Evolutionary conservation across 2,888 invertebrate species (phyloP), one percentile per base, ranked within the genome.

Genomic region (Onchidella celtica): DNA sequence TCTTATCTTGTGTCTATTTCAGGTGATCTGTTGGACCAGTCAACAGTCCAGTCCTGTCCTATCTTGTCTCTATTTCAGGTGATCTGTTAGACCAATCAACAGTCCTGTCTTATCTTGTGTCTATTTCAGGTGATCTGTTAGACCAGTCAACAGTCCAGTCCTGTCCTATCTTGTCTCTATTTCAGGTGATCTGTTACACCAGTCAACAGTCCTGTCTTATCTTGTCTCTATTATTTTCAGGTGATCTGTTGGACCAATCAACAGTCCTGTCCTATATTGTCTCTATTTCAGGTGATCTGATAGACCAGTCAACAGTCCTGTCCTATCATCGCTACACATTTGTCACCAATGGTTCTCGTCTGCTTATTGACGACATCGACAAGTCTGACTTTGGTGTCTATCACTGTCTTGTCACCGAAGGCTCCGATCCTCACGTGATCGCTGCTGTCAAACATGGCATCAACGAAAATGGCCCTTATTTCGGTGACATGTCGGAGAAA

Each of bases 401-500:
- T 38, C 32, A 40, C 38, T 78, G 78, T 61, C 61, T 78, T 21
- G 78, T 78, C 21, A 24, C n/a, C 32, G 9, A 27, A 24, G n/a
- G 14, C 14, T 36, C 36, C 2, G 27, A 40, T 14, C 27, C 3
- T 3, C 14, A 32, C 2, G 61, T 78, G 6, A n/a, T 34, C 27
- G 57, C 36, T 3, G 36, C 57, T 0, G 59, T 78, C 1, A 69
- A 66, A 34, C 38, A 34, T 6, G 70, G 69, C n/a, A 6, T 78
- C 27, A 78, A 78, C 59, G 32, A 29, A 2, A 40, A 78, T 29
- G 78, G 78, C 1, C 78, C 78, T 21, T 78, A 69, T 27, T 78
- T 55, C 27, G 78, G 78, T n/a, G 70, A 78, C 61, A 17, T 78
- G 27, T 38, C 38, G 61, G 78, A 59, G n/a, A 69, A 36, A 34